Evolutionary conservation across 1,140 invertebrate genomes (phyloP).

Genomic region (Catajapyx aquilonaris): DNA sequence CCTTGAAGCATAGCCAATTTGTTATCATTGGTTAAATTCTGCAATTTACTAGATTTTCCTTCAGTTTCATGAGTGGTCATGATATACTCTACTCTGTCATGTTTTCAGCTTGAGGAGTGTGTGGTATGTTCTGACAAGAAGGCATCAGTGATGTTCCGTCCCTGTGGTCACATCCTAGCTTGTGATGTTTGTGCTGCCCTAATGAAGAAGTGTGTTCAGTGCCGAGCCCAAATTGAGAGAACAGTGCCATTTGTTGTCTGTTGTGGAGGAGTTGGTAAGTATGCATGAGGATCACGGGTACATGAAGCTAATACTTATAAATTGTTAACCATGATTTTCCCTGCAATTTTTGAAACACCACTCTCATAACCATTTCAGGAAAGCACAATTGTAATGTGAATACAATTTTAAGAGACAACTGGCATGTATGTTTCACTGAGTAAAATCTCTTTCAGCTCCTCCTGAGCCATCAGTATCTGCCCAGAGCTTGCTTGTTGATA

Average conservation of each 20-base stretch:
- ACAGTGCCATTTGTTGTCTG: constrained; percentile 48
- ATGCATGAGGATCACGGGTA: too few relatives aligned
- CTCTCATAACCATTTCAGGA: too few relatives aligned
- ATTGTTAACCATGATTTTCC: too few relatives aligned
- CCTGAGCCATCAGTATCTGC: too few relatives aligned
- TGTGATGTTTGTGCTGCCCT: constrained; percentile 77
- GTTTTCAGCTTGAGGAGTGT: constrained; percentile 75
- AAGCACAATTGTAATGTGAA: too few relatives aligned
- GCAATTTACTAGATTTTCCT: too few relatives aligned
- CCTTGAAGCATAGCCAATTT: too few relatives aligned
- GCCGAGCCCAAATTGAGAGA: constrained; percentile 66
- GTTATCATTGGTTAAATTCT: too few relatives aligned
- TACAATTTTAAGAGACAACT: too few relatives aligned
- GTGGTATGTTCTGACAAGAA: constrained; percentile 86
- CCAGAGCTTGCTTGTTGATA: neutral
- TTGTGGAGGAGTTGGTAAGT: constrained; percentile 28
- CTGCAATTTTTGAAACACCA: too few relatives aligned
- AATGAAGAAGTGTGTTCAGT: constrained; percentile 93
- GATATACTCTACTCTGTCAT: constrained; percentile 5
- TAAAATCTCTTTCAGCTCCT: neutral
- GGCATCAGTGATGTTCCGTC: constrained; percentile 73
- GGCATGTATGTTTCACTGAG: neutral
- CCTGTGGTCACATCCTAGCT: constrained; percentile 87
- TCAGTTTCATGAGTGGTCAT: constrained; percentile 2
- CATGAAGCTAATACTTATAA: too few relatives aligned